Evolutionary conservation across 1,140 invertebrate species (phyloP), one percentile per base, ranked within the genome.

Genomic region (Diuraphis noxia): DNA sequence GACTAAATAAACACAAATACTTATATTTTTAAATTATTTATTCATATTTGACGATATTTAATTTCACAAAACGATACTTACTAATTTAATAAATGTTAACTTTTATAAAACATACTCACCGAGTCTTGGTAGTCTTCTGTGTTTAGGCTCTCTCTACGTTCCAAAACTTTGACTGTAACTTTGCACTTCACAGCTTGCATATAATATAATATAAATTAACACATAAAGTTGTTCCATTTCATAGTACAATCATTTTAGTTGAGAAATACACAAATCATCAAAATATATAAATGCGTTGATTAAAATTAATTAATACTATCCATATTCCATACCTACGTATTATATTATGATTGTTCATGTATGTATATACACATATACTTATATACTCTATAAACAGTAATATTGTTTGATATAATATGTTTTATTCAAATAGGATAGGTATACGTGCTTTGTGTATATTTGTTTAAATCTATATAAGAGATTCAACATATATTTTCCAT

Each of bases 151-250:
- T 84, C 41, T 43, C 13, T 43, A 85, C 8, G 84, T 34, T 49
- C n/a, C n/a, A 9, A 86, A 49, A 86, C 43, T 86, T 86, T 86
- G n/a, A 49, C n/a, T n/a, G 25, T 86, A 86, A 86, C 85, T 86
- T 86, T 52, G 19, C 34, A 36, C 85, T 38, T 86, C 25, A 52
- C 46, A 84, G 30, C 21, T 82, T 41, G 40, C 40, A 21, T 40
- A 41, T 84, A 36, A 86, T 86, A 8, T 86, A 86, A 86, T 25
- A 52, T 52, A 52, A 86, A 86, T 86, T 49, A 86, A 86, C 46
- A 52, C 85, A 38, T 34, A 38, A 86, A 86, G 21, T 49, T 49
- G 21, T 86, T 52, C 43, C 34, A 17, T 38, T 86, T 86, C 46
- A 86, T 36, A 52, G 52, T 52, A 34, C 46, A 86, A 52, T n/a